Conservation (phyloP, 2,888 invertebrate genomes). For the Temnothorax rugatulus region DNA sequence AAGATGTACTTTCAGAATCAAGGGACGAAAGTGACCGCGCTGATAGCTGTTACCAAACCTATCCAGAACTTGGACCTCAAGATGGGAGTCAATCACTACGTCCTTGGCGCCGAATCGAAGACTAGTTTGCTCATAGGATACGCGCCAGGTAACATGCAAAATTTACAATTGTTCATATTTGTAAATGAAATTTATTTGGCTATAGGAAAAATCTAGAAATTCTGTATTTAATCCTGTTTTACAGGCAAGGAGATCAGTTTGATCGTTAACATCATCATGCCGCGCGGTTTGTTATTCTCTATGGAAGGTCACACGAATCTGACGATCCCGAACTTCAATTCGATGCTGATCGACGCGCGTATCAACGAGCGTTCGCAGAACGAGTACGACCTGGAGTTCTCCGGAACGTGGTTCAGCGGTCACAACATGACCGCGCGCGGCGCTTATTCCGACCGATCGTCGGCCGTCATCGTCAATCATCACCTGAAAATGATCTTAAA, state of each 20-base stretch:
- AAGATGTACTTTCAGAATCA: constrained; percentile 88
- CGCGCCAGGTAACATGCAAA: constrained; percentile 86
- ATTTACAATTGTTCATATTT: not conserved
- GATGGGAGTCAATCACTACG: constrained; percentile 87
- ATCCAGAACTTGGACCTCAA: constrained; percentile 90
- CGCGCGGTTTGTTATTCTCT: constrained; percentile 90
- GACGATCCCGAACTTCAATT: constrained; percentile 91
- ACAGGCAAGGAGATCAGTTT: constrained; percentile 88
- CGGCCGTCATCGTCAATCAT: constrained; percentile 89
- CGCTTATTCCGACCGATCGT: constrained; percentile 92
- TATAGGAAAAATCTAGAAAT: not conserved
- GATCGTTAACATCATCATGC: constrained; percentile 88
- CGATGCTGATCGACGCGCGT: constrained; percentile 89
- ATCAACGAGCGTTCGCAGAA: constrained; percentile 90
- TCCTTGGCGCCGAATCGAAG: constrained; percentile 88
- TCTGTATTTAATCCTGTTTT: constrained; percentile 17
- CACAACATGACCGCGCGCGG: constrained; percentile 91
- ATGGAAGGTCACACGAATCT: constrained; percentile 91
- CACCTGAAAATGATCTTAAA: constrained; percentile 90
- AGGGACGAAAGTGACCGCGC: constrained; percentile 89
- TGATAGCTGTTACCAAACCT: constrained; percentile 89
- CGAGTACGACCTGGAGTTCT: constrained; percentile 91
- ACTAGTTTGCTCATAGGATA: constrained; percentile 87
- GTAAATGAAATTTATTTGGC: not conserved
- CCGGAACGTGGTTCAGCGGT: constrained; percentile 94